Evolutionary conservation across 2,888 invertebrate genomes (phyloP), one percentile per base, ranked within the genome.

Genomic region (Syrphus vitripennis): DNA sequence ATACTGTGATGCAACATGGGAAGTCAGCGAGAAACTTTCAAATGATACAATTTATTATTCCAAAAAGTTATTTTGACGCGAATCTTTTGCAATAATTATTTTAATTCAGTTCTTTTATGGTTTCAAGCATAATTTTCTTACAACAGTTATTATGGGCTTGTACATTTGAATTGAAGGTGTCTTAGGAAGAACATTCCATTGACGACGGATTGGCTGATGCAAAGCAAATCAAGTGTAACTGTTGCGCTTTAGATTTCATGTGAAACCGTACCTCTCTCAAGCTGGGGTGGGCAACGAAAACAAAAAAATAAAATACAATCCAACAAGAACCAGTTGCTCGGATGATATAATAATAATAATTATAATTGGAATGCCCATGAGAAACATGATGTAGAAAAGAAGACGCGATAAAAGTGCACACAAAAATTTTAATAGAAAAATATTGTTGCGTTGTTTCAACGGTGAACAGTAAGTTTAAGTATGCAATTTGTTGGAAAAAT

Each of bases 171-270:
- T 76, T 61, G 40, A 26, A 75, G 9, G 75, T 74, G 50, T 29
- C 65, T 76, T 24, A 45, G 48, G 40, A 65, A 80, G 75, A 84
- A 80, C 65, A 80, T 72, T 84, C 75, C 70, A 24, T 48, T 29
- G 65, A 34, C 40, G 40, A 79, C 74, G 57, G 65, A 48, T 57
- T 79, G 63, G 6, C 59, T 50, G 42, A 29, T 67, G 65, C 55
- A 72, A 72, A 94, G 91, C 90, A 89, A 91, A 90, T 91, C 90
- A 91, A 91, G 89, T 89, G 89, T 90, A 89, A 90, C 90, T 91
- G 91, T 88, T 89, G 89, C 89, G 89, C 89, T 65, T 69, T 77
- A 69, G 67, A 67, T 63, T 81, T 77, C 48, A 77, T 61, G 61
- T 71, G 72, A 80, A 80, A 76, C 59, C 76, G 75, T 80, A 75